A percentile compares a stretch with the other conserved stretches of the same genome.
Evolutionary conservation across 2,888 invertebrate genomes (phyloP).

Genomic region (Ormyrus thymus): DNA sequence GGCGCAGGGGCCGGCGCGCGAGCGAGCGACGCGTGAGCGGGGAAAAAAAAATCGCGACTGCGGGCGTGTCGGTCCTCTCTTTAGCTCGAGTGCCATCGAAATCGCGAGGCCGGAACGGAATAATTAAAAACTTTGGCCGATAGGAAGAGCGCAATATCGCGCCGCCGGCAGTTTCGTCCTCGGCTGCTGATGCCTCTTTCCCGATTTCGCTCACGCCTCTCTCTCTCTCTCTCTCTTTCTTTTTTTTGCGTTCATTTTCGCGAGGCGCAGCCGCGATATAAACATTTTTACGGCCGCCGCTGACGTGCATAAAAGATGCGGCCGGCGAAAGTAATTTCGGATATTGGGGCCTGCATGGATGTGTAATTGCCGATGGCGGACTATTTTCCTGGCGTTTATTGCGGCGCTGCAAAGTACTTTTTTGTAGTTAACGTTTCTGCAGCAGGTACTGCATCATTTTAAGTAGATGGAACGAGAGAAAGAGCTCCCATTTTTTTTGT

Average conservation of each 20-base stretch:
- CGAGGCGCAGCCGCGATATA: neutral
- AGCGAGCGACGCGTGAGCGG: too few relatives aligned
- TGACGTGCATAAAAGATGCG: slow-evolving; percentile 2
- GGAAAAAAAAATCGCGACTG: neutral
- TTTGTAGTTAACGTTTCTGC: too few relatives aligned
- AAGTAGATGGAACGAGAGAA: too few relatives aligned
- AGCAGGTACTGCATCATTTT: too few relatives aligned
- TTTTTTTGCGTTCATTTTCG: neutral
- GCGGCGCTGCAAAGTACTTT: too few relatives aligned
- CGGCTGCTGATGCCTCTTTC: neutral
- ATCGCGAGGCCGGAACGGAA: slow-evolving; percentile 28
- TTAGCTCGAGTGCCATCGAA: slow-evolving; percentile 15
- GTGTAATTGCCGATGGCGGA: slow-evolving; percentile 15
- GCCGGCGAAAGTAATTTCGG: slow-evolving; percentile 11
- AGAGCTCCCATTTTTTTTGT: too few relatives aligned
- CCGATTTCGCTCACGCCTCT: neutral
- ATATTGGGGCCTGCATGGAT: neutral
- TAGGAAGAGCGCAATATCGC: neutral
- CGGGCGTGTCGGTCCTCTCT: neutral
- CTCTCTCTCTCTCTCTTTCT: neutral
- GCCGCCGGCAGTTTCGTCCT: neutral
- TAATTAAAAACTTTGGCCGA: slow-evolving; percentile 34
- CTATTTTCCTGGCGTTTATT: neutral
- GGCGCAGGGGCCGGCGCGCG: too few relatives aligned
- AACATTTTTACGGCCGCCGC: slow-evolving; percentile 17